Percentiles rank a stretch among this genome's conserved stretches.
phyloP scores from a whole-genome alignment of 37 sponge, comb jelly and placozoan species.

The Chondrosia reniformis region DNA sequence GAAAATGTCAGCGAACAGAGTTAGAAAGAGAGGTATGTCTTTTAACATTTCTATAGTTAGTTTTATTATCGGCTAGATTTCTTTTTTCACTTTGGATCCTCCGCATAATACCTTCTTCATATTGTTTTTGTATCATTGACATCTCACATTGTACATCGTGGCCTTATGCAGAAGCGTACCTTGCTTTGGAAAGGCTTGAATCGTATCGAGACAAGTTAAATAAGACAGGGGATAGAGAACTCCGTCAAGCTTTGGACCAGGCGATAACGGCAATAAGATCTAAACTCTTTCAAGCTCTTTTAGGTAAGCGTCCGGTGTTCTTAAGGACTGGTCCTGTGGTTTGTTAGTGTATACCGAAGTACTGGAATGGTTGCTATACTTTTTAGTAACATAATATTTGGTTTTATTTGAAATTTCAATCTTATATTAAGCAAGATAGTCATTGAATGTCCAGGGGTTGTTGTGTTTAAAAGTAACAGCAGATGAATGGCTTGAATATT shows the following conservation, averaged over 20 bases:
- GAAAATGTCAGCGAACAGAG: slow-evolving; percentile 13
- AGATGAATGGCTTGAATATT: background rate
- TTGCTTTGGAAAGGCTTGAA: slow-evolving; percentile 83
- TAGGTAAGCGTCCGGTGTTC: slow-evolving; percentile 49
- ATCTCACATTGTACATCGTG: no score
- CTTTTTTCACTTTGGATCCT: background rate
- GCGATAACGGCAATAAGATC: slow-evolving; percentile 90
- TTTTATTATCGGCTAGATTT: background rate
- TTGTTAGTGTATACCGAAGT: background rate
- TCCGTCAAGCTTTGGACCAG: slow-evolving; percentile 74
- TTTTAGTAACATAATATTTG: background rate
- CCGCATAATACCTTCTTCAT: background rate
- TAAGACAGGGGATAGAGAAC: slow-evolving; percentile 50
- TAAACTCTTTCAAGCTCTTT: slow-evolving; percentile 91
- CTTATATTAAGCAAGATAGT: background rate
- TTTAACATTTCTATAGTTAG: background rate
- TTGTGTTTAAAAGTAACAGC: background rate
- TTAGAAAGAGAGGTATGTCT: slow-evolving; percentile 5
- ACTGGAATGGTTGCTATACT: background rate
- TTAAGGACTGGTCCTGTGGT: background rate
- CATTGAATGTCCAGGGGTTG: background rate
- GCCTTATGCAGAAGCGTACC: slow-evolving; percentile 68
- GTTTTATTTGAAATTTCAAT: background rate
- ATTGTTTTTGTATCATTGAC: background rate
- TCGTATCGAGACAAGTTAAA: slow-evolving; percentile 62